phyloP scores from a whole-genome alignment of 2,113 vertebrate species.

The Archocentrus centrarchus region DNA sequence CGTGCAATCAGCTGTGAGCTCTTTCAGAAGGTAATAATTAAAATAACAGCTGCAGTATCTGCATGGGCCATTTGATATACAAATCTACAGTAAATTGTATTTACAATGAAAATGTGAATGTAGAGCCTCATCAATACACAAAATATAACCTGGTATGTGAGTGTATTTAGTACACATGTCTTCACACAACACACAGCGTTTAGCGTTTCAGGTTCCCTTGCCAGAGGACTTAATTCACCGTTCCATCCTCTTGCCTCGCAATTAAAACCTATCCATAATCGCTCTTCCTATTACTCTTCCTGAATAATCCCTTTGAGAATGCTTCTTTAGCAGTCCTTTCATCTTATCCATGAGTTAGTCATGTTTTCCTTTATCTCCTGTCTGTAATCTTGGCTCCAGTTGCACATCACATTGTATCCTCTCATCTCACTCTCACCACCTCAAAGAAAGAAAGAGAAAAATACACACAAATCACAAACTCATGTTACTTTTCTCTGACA shows the following conservation, averaged over 20 bases:
- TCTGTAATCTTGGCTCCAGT: constrained; percentile 29
- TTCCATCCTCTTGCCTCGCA: constrained; percentile 16
- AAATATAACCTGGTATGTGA: background rate
- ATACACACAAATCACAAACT: background rate
- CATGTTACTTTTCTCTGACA: background rate
- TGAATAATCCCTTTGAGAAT: constrained; percentile 16
- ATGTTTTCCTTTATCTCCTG: constrained; percentile 37
- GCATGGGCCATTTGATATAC: background rate
- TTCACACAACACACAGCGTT: constrained; percentile 1
- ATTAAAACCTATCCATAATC: constrained; percentile 33
- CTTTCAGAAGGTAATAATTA: background rate
- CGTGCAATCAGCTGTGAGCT: background rate
- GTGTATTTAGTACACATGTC: background rate
- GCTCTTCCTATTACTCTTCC: background rate
- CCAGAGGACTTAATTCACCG: constrained; percentile 13
- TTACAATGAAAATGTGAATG: background rate
- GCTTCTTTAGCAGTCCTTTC: constrained; percentile 29
- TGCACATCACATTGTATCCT: constrained; percentile 20
- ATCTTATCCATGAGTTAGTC: constrained; percentile 40
- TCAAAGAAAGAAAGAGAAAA: constrained; percentile 23
- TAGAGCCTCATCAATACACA: background rate
- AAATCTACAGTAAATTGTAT: background rate
- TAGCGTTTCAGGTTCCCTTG: background rate
- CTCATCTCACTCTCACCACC: background rate
- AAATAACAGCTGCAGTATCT: background rate